Evolutionary conservation across 2,797 vertebrate species (phyloP).

Genomic region (Allobates femoralis): DNA sequence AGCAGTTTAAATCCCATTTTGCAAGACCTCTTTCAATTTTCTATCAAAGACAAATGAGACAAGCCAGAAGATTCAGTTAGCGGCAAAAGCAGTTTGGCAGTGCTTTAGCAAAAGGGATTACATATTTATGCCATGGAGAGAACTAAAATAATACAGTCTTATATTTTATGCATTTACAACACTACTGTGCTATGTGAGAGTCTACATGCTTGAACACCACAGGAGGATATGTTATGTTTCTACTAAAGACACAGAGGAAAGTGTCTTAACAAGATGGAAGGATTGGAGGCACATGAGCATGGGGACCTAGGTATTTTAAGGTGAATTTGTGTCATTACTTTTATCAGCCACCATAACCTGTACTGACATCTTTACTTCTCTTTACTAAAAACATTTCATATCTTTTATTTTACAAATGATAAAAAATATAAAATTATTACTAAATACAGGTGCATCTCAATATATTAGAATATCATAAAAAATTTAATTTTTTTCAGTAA

Average conservation of each 20-base stretch:
- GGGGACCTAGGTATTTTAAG: background rate
- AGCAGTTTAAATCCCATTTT: slow-evolving; percentile 34
- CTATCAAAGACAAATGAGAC: slow-evolving; percentile 26
- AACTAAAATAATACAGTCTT: slow-evolving; percentile 14
- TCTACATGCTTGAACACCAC: slow-evolving; percentile 10
- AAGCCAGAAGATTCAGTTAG: slow-evolving; percentile 27
- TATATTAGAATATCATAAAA: no score
- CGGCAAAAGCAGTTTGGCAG: slow-evolving; percentile 14
- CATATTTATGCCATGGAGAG: slow-evolving; percentile 4
- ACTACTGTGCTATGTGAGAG: background rate
- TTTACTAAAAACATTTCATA: no score
- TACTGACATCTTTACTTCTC: background rate
- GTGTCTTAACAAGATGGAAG: background rate
- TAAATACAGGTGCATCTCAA: no score
- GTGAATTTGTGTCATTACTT: background rate
- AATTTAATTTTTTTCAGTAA: no score
- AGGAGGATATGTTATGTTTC: background rate
- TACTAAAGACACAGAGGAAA: background rate
- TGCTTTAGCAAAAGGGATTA: slow-evolving; percentile 33
- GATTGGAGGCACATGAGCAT: background rate
- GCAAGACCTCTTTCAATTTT: slow-evolving; percentile 38
- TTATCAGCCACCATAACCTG: background rate
- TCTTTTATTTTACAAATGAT: no score
- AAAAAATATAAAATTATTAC: no score
- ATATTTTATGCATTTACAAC: background rate